Evolutionary conservation across 2,797 vertebrate species (phyloP), one percentile per base, ranked within the genome.

Genomic region (Agapornis canus): DNA sequence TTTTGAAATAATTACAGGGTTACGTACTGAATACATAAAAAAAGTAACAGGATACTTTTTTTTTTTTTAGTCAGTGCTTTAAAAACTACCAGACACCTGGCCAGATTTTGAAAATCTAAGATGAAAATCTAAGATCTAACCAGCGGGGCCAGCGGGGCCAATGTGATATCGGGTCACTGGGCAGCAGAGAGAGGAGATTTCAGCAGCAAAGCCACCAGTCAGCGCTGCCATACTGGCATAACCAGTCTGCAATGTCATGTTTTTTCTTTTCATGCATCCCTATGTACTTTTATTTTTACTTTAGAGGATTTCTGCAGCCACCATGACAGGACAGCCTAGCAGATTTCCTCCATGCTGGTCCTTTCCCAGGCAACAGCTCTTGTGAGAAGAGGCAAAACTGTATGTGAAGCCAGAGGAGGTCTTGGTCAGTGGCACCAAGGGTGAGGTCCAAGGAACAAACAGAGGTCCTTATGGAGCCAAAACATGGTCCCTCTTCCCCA

Each of bases 1-100:
- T 96, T 89, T 51, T 19, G 1, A 89, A 86, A 47, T 78, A 94
- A 94, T 92, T 86, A 52, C 1, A 93, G 60, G 43, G 63, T 79
- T 94, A 88, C 1, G 0, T 52, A 86, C 19, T 20, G 32, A 86
- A 76, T 52, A 48, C 1, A 20, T 52, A 48, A 57, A 32, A 35
- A 66, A 94, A 89, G 43, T 65, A 83, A 85, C 2, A 65, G 23
- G 26, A 69, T 32, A 86, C 40, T 37, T 91, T 52, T 49, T 72
- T 49, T 72, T 35, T 35, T 35, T 86, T 45, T 37, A 86, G 35
- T n/a, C 23, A 25, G 17, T 15, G 26, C 17, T 94, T 79, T 45
- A 60, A 63, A 91, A 86, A 25, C 40, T 69, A 93, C 49, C 61
- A 20, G 47, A 79, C 48, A 73, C 5, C 43, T 57, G 86, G 8